Conservation (phyloP, 2,888 invertebrate species). For the Busseola fusca region DNA sequence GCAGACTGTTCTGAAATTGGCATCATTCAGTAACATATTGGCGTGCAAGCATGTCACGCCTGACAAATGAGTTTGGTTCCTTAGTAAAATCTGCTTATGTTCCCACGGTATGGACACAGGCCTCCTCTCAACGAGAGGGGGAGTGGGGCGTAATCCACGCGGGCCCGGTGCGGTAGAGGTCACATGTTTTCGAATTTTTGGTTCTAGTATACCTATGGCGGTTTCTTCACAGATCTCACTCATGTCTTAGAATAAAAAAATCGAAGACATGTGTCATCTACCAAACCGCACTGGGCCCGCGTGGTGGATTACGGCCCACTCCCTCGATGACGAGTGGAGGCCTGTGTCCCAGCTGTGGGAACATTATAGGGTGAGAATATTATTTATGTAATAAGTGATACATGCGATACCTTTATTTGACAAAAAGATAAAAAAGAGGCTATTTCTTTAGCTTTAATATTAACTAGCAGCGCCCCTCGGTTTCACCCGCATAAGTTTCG, state of each 20-base stretch:
- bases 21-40: not conserved
- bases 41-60: not conserved
- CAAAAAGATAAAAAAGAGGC: too few species aligned
- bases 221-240: not conserved
- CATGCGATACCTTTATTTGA: not conserved
- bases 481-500: too few species aligned
- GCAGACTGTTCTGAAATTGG: conserved; percentile 68
- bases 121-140: not conserved
- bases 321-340: too few species aligned
- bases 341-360: too few species aligned
- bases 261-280: too few species aligned
- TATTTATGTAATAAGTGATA: too few species aligned
- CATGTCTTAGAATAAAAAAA: too few species aligned
- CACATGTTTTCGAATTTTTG: not conserved
- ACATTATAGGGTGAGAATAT: too few species aligned
- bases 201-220: not conserved
- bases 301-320: too few species aligned
- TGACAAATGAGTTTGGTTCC: not conserved
- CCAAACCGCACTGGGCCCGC: too few species aligned
- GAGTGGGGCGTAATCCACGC: not conserved
- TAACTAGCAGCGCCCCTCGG: too few species aligned
- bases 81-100: not conserved
- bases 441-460: not conserved
- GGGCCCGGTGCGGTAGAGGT: not conserved
- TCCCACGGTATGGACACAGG: not conserved